phyloP scores from a whole-genome alignment of 2,888 invertebrate genomes.

The Diploptera punctata region DNA sequence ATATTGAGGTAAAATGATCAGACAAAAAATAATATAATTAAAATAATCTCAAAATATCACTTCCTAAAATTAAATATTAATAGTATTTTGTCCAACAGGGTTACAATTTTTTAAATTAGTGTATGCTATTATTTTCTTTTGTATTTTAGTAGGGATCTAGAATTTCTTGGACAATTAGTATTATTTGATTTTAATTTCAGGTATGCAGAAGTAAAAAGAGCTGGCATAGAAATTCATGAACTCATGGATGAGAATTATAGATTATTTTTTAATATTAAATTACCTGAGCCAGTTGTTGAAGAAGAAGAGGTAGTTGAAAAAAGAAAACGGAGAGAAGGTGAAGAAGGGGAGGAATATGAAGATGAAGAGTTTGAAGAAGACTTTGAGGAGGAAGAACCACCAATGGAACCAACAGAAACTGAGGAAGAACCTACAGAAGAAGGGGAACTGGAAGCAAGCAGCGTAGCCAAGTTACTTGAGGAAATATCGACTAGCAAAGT shows the following conservation, averaged over 20 bases:
- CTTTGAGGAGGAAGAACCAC: conserved; percentile 51
- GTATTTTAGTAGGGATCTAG: too few species aligned
- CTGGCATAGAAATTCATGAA: conserved; percentile 63
- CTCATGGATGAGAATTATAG: conserved; percentile 70
- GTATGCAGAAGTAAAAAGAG: conserved; percentile 57
- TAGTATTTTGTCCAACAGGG: too few species aligned
- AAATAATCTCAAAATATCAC: too few species aligned
- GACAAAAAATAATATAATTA: too few species aligned
- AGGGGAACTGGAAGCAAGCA: conserved; percentile 54
- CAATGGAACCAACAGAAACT: conserved; percentile 50
- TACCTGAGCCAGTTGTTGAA: conserved; percentile 41
- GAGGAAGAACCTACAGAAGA: conserved; percentile 56
- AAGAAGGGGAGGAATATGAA: conserved; percentile 39
- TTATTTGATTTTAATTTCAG: conserved; percentile 49
- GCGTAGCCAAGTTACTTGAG: conserved; percentile 52
- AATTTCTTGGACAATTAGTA: too few species aligned
- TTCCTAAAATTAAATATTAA: too few species aligned
- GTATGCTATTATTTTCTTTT: too few species aligned
- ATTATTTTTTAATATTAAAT: conserved; percentile 68
- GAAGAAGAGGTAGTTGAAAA: conserved; percentile 41
- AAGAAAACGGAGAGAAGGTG: conserved; percentile 27
- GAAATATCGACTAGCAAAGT: neutral
- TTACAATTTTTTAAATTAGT: too few species aligned
- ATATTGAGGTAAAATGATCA: too few species aligned
- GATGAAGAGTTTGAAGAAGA: conserved; percentile 38